Percentiles rank a stretch among this genome's conserved stretches.
phyloP scores from a whole-genome alignment of 2,113 vertebrate genomes.

The Prietella phreatophila region DNA sequence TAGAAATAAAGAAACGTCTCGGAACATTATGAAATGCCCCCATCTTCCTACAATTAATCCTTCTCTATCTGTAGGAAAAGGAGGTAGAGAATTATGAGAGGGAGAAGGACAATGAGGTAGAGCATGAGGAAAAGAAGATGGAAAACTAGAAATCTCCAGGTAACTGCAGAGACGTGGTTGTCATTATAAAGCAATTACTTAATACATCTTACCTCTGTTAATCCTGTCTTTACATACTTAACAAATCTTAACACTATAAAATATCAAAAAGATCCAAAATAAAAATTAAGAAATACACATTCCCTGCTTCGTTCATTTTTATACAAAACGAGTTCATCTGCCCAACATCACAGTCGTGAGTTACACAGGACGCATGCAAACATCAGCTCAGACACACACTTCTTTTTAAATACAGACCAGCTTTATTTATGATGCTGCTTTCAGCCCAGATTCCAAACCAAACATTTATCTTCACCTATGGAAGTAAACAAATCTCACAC shows the following conservation, averaged over 20 bases:
- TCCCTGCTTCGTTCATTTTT: neutral
- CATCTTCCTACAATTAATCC: no score
- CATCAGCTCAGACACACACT: neutral
- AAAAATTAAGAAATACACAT: neutral
- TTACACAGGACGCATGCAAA: neutral
- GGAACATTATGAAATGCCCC: neutral
- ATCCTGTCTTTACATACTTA: neutral
- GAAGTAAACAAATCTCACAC: neutral
- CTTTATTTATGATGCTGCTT: slow-evolving; percentile 35
- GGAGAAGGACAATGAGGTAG: no score
- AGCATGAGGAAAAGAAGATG: no score
- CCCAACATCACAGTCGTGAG: neutral
- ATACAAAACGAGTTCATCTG: neutral
- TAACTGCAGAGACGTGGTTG: neutral
- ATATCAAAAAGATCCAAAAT: neutral
- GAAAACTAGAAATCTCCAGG: neutral
- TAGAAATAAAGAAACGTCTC: neutral
- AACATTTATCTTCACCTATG: slow-evolving; percentile 15
- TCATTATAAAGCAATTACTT: neutral
- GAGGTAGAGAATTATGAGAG: no score
- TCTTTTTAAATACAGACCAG: slow-evolving; percentile 21
- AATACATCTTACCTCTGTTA: neutral
- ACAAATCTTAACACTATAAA: neutral
- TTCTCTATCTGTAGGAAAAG: no score
- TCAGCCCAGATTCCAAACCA: slow-evolving; percentile 4